phyloP scores from a whole-genome alignment of 2,888 invertebrate genomes.

The Tinea pellionella region DNA sequence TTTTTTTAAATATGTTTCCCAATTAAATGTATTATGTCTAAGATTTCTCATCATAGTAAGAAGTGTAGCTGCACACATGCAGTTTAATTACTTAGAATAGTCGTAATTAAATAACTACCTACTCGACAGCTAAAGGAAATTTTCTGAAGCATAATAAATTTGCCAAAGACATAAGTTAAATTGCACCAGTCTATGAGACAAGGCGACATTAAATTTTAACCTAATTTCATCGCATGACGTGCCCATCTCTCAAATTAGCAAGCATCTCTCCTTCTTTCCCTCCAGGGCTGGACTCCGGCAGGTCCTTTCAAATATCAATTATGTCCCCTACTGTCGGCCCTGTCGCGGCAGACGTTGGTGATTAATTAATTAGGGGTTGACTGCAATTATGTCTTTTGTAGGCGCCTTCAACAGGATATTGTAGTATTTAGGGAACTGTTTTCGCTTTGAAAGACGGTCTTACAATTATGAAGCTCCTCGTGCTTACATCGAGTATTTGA shows the following conservation, averaged over 20 bases:
- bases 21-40: no score
- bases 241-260: slow-evolving; percentile 44
- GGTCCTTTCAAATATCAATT: slow-evolving; percentile 66
- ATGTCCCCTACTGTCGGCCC: slow-evolving; percentile 35
- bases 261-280: background rate
- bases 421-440: slow-evolving; percentile 24
- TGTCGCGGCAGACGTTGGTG: slow-evolving; percentile 48
- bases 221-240: slow-evolving; percentile 11
- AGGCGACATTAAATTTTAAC: slow-evolving; percentile 5
- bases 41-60: no score
- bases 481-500: slow-evolving; percentile 1
- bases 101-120: background rate
- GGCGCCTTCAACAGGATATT: slow-evolving; percentile 24
- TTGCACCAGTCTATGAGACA: background rate
- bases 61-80: no score
- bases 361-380: slow-evolving; percentile 63
- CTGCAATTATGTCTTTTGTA: slow-evolving; percentile 54
- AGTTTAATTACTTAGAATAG: background rate
- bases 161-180: background rate
- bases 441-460: slow-evolving; percentile 12
- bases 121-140: background rate
- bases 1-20: no score
- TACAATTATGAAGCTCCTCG: background rate
- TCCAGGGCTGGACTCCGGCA: slow-evolving; percentile 29
- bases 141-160: background rate